phyloP scores from a whole-genome alignment of 2,113 vertebrate genomes.

The Pleuronectes platessa region DNA sequence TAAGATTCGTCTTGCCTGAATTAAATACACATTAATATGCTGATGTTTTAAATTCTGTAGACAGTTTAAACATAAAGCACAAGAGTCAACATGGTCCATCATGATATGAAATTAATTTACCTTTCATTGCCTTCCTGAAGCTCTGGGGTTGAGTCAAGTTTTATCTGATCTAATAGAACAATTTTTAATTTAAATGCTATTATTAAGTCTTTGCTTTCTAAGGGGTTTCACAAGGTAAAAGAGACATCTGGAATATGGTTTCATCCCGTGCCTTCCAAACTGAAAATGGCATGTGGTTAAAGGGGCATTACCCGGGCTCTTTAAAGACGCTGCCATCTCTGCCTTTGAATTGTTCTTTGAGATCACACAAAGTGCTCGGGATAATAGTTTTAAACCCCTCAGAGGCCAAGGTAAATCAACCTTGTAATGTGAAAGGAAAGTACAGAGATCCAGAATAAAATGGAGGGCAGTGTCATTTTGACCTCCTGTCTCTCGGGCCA shows the following conservation, averaged over 20 bases:
- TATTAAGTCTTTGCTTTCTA: background rate
- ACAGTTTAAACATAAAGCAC: no score
- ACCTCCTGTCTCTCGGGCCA: slow-evolving; percentile 32
- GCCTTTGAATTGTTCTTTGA: slow-evolving; percentile 43
- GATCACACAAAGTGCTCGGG: slow-evolving; percentile 44
- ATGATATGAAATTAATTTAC: no score
- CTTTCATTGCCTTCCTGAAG: background rate
- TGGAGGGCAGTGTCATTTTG: slow-evolving; percentile 38
- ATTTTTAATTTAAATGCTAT: background rate
- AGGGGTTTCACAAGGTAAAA: background rate
- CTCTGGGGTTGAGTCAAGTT: background rate
- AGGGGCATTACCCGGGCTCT: slow-evolving; percentile 16
- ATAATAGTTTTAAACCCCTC: slow-evolving; percentile 63
- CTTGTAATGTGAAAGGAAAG: slow-evolving; percentile 70
- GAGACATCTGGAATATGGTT: background rate
- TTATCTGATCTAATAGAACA: background rate
- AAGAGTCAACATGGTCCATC: no score
- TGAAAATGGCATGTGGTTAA: slow-evolving; percentile 12
- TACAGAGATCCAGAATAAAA: slow-evolving; percentile 52
- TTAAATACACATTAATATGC: no score
- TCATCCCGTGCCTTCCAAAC: background rate
- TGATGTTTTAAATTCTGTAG: no score
- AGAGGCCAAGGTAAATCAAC: slow-evolving; percentile 67
- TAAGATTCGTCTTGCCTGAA: no score
- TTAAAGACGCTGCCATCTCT: slow-evolving; percentile 31